Conservation (phyloP, 2,888 invertebrate species). For the Leptinotarsa juncta region DNA sequence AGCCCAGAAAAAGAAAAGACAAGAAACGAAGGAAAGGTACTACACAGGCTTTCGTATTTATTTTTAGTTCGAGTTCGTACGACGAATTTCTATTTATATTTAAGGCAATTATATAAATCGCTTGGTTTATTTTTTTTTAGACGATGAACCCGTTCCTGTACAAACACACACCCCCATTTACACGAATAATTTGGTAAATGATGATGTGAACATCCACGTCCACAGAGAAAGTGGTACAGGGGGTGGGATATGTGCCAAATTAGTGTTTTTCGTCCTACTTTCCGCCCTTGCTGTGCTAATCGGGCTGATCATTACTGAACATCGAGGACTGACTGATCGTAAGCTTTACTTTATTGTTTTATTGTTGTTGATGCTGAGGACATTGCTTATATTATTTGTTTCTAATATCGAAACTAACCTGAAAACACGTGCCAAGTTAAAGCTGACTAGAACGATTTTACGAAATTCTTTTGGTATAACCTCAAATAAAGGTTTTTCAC, state of each 20-base stretch:
- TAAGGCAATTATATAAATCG: conserved; percentile 33
- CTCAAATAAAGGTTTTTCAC: too few species aligned
- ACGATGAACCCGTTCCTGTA: conserved; percentile 51
- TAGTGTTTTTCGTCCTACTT: conserved; percentile 82
- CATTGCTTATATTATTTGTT: too few species aligned
- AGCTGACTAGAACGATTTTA: too few species aligned
- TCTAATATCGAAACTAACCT: too few species aligned
- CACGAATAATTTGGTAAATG: conserved; percentile 57
- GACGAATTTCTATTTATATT: conserved; percentile 49
- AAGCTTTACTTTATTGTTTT: conserved; percentile 58
- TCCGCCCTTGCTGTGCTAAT: conserved; percentile 78
- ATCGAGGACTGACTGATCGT: conserved; percentile 83
- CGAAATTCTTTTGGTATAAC: too few species aligned
- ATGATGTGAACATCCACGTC: conserved; percentile 82
- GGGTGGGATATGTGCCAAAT: conserved; percentile 86
- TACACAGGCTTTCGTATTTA: conserved; percentile 50
- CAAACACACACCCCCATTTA: conserved; percentile 54
- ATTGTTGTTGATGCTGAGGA: too few species aligned
- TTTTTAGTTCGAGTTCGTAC: conserved; percentile 49
- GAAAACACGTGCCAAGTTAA: too few species aligned
- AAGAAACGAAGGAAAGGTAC: conserved; percentile 86
- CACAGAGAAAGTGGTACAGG: conserved; percentile 82
- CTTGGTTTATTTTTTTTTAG: conserved; percentile 44
- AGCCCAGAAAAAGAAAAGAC: conserved; percentile 87
- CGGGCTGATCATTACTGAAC: conserved; percentile 83